Evolutionary conservation across 2,113 vertebrate species (phyloP), one percentile per base, ranked within the genome.

Genomic region (Atherinomorus stipes): DNA sequence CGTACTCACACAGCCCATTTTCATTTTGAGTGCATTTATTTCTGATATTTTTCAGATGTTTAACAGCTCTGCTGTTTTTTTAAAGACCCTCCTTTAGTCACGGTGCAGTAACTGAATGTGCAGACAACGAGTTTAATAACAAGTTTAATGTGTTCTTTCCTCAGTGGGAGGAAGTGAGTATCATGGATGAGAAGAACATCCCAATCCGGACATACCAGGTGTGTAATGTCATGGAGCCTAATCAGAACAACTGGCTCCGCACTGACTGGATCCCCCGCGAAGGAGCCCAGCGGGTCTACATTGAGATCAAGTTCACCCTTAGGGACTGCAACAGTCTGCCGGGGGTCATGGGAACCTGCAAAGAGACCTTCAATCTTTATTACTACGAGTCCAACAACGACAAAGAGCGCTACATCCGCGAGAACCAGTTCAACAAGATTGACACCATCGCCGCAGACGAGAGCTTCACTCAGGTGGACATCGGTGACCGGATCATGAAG

Each of bases 151-250:
- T 71, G 64, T 59, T 9, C 21, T 82, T 61, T 73, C 60, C 56
- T 28, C 92, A 99, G 98, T 99, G 98, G 98, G 98, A 99, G 88
- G 98, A 99, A 87, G 98, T 99, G 71, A 99, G 98, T 72, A 99
- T 99, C 71, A 99, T 99, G 97, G 98, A 99, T 73, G 98, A 99
- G 90, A 99, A 99, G 92, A 99, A 99, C 49, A 96, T 96, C 52
- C 98, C 98, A 0, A 99, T 99, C 77, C 95, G 97, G 85, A 99
- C 98, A 37, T 99, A 99, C 78, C 98, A 99, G 87, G 98, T 99
- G 85, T 99, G 98, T 88, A 99, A 99, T 0, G 98, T 99, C 74
- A 97, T 99, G 98, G 98, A 99, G 76, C 90, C 97, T 64, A 99
- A 92, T 77, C 98, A 99, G 89, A 99, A 98, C 87, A 99, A 99